Evolutionary conservation across 2,113 vertebrate genomes (phyloP).

Genomic region (Charina bottae): DNA sequence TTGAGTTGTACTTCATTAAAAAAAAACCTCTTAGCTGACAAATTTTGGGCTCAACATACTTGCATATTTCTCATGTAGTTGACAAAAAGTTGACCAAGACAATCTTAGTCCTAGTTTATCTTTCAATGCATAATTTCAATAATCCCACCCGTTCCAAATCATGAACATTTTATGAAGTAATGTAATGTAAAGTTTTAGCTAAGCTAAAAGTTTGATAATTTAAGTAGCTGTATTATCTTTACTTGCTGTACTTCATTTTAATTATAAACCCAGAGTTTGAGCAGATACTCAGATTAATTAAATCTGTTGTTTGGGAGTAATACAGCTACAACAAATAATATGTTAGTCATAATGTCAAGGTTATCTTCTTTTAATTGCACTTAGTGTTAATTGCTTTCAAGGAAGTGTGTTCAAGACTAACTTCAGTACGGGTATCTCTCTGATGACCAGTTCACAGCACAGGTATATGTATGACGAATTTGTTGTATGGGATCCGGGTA

Average conservation of each 20-base stretch:
- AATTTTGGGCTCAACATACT: neutral
- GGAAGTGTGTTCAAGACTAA: too few relatives aligned
- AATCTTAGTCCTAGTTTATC: neutral
- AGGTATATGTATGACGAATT: neutral
- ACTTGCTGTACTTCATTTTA: neutral
- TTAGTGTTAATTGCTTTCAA: too few relatives aligned
- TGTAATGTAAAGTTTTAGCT: neutral
- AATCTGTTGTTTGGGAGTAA: neutral
- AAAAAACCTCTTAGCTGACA: neutral
- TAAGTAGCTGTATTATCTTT: neutral
- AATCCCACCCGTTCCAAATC: neutral
- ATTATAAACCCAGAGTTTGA: neutral
- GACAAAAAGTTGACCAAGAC: neutral
- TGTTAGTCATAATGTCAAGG: neutral
- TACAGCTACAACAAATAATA: neutral
- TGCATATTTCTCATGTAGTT: neutral
- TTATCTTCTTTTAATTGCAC: neutral
- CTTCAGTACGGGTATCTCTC: neutral
- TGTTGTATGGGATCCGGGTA: neutral
- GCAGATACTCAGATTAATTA: neutral
- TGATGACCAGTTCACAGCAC: neutral
- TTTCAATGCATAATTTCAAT: neutral
- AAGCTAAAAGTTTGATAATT: neutral
- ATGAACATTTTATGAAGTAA: neutral
- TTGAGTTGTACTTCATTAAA: neutral